Evolutionary conservation across 2,797 vertebrate genomes (phyloP).

Genomic region (Malurus leucopterus): DNA sequence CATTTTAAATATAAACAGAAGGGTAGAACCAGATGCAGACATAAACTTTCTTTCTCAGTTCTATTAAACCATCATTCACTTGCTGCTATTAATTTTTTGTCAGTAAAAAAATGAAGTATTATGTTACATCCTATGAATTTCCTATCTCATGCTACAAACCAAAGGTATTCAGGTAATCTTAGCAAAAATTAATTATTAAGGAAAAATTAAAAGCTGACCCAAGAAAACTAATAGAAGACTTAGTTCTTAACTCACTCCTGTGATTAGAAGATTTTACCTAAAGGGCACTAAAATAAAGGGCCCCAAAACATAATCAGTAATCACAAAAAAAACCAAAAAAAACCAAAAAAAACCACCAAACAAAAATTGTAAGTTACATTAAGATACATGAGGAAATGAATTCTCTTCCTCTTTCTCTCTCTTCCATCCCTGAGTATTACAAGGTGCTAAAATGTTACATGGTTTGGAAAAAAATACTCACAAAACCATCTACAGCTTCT

Average conservation of each 20-base stretch:
- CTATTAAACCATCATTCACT: not conserved
- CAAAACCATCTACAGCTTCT: not conserved
- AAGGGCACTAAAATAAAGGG: not conserved
- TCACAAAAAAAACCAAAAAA: not conserved
- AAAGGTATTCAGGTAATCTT: not conserved
- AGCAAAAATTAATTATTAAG: not conserved
- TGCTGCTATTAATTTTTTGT: not conserved
- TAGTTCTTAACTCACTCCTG: not conserved
- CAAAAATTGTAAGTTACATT: not conserved
- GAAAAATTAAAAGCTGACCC: not conserved
- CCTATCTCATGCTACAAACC: not conserved
- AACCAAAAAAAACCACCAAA: not conserved
- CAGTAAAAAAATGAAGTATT: not conserved
- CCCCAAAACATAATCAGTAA: not conserved
- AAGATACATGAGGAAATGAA: not conserved
- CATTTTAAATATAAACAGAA: not conserved
- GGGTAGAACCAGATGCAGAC: not conserved
- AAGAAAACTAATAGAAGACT: not conserved
- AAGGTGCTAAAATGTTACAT: not conserved
- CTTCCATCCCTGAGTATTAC: not conserved
- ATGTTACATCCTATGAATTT: not conserved
- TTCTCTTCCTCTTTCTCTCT: not conserved
- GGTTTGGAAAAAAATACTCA: not conserved
- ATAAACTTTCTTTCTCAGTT: not conserved
- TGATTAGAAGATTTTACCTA: not conserved